A percentile compares a stretch with the other conserved stretches of the same genome.
phyloP scores from a whole-genome alignment of 2,113 vertebrate species.

The Gasterosteus aculeatus region DNA sequence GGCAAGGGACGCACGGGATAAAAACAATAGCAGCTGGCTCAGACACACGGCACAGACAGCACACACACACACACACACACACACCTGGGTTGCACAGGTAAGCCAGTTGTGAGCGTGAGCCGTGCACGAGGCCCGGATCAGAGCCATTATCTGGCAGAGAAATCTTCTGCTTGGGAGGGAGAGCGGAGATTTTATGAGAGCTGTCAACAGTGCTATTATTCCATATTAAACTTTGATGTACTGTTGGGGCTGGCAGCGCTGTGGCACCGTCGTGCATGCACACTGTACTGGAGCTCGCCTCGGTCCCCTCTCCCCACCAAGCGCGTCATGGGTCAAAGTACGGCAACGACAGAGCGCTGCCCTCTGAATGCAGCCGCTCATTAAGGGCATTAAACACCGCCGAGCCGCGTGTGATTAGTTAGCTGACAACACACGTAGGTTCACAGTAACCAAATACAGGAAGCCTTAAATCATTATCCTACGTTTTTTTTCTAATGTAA shows the following conservation, averaged over 20 bases:
- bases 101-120: conserved; percentile 49
- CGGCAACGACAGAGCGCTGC: conserved; percentile 27
- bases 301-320: conserved; percentile 13
- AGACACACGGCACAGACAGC: conserved; percentile 17
- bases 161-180: conserved; percentile 57
- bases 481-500: conserved; percentile 62
- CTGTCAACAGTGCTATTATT: conserved; percentile 77
- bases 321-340: conserved; percentile 58
- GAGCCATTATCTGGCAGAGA: conserved; percentile 61
- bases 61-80: conserved; percentile 13
- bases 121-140: conserved; percentile 55
- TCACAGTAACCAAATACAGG: conserved; percentile 61
- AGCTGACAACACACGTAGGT: conserved; percentile 61
- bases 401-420: conserved; percentile 53
- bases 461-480: conserved; percentile 73
- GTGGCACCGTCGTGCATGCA: conserved; percentile 45
- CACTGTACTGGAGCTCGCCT: conserved; percentile 32
- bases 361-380: conserved; percentile 45
- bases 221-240: conserved; percentile 79
- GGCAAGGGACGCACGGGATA: conserved; percentile 47
- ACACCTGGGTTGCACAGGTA: conserved; percentile 72
- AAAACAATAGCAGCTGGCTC: conserved; percentile 71
- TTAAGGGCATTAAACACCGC: conserved; percentile 49
- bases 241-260: conserved; percentile 60
- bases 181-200: conserved; percentile 58